Percentiles rank a stretch among this genome's conserved stretches.
These are phyloP conservation scores for Eurytoma adleriae DNA, from an alignment of 2,888 invertebrate genomes.

Conservation along the genomic window DNA sequence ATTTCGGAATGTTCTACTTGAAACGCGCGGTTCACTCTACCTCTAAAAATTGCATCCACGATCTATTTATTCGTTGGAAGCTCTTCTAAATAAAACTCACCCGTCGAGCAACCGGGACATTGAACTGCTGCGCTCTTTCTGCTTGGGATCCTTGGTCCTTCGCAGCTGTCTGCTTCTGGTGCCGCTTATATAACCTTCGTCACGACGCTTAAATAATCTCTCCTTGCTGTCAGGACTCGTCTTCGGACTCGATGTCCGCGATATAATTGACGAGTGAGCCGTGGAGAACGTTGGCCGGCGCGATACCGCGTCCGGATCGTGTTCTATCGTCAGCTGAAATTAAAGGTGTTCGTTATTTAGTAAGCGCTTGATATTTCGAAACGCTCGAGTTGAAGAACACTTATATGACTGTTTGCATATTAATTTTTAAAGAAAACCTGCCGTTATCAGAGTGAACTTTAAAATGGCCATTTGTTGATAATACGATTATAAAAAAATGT, in stretches of 20 bases:
- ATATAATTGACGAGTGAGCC: conserved; percentile 73
- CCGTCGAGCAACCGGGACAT: conserved; percentile 90
- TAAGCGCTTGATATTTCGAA: background rate
- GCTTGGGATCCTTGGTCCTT: conserved; percentile 79
- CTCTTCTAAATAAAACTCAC: conserved; percentile 72
- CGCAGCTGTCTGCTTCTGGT: conserved; percentile 81
- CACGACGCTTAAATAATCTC: conserved; percentile 78
- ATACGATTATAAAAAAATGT: background rate
- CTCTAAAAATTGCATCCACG: too few relatives aligned
- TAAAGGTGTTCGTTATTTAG: conserved; percentile 30
- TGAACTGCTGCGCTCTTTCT: conserved; percentile 90
- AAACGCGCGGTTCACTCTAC: too few relatives aligned
- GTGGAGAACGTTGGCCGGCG: conserved; percentile 77
- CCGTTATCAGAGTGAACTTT: too few relatives aligned
- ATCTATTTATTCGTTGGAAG: background rate
- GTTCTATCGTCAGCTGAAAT: conserved; percentile 89
- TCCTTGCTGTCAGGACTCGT: conserved; percentile 76
- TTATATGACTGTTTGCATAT: too few relatives aligned
- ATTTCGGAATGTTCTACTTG: too few relatives aligned
- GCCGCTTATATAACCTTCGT: conserved; percentile 81
- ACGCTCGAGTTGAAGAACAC: background rate
- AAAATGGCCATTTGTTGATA: too few relatives aligned
- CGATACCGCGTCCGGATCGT: conserved; percentile 87
- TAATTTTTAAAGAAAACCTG: too few relatives aligned
- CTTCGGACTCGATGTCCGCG: conserved; percentile 74